Evolutionary conservation across 2,113 vertebrate species (phyloP).

Genomic region (Mustelus asterias): DNA sequence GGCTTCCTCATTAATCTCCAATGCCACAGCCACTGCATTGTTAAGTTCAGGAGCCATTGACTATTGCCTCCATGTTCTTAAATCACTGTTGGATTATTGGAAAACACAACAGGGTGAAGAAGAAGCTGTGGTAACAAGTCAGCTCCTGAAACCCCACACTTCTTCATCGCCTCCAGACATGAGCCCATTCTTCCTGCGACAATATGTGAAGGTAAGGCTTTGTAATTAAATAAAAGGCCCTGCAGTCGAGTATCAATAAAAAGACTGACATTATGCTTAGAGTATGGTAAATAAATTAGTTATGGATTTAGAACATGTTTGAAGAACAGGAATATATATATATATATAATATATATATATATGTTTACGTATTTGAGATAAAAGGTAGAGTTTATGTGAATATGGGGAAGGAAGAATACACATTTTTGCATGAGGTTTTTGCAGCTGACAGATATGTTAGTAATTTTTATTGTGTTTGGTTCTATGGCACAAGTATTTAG

Average conservation of each 20-base stretch:
- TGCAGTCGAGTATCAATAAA: background rate
- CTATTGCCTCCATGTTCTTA: slow-evolving; percentile 92
- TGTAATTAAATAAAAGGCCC: background rate
- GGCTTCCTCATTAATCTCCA: slow-evolving; percentile 96
- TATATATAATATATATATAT: background rate
- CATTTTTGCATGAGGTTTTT: background rate
- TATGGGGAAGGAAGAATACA: too few relatives aligned
- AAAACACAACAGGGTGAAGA: slow-evolving; percentile 93
- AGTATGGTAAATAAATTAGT: background rate
- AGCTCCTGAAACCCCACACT: slow-evolving; percentile 90
- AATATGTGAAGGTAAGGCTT: slow-evolving; percentile 86
- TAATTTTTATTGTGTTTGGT: background rate
- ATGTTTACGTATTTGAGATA: background rate
- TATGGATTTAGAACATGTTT: background rate
- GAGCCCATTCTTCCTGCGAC: slow-evolving; percentile 96
- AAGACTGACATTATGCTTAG: background rate
- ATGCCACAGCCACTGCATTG: slow-evolving; percentile 86
- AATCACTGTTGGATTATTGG: slow-evolving; percentile 93
- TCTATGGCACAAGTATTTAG: background rate
- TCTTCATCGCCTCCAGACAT: slow-evolving; percentile 91
- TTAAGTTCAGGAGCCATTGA: slow-evolving; percentile 91
- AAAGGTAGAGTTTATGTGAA: background rate
- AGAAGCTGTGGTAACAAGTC: slow-evolving; percentile 79
- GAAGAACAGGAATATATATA: background rate
- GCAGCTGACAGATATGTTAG: background rate